Conservation (phyloP, 2,797 vertebrate species). For the Pseudochaenichthys georgianus region DNA sequence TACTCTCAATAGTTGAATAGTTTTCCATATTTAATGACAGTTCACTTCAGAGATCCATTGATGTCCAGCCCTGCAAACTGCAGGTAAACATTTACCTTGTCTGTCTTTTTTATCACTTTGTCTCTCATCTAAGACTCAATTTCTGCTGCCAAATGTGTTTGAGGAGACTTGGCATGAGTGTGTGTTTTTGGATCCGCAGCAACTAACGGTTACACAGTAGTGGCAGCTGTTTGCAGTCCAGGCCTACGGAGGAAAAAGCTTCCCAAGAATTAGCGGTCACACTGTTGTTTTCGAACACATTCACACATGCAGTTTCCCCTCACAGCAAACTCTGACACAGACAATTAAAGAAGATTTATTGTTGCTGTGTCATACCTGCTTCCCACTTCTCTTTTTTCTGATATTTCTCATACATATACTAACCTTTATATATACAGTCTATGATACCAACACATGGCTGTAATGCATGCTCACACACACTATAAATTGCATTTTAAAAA, state of each 20-base stretch:
- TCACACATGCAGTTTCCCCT: constrained; percentile 5
- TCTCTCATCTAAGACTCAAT: constrained; percentile 33
- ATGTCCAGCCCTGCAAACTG: neutral
- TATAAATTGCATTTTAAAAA: constrained; percentile 61
- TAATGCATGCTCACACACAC: constrained; percentile 13
- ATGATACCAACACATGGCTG: neutral
- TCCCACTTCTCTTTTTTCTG: constrained; percentile 12
- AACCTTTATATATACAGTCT: no score
- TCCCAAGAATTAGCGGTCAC: constrained; percentile 53
- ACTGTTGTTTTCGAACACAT: constrained; percentile 12
- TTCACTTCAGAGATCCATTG: neutral
- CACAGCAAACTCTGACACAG: constrained; percentile 22
- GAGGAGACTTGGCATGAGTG: constrained; percentile 44
- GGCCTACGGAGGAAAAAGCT: constrained; percentile 39
- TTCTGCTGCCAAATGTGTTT: constrained; percentile 41
- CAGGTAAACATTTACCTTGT: constrained; percentile 16
- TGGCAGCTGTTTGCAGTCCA: constrained; percentile 64
- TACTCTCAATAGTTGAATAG: neutral
- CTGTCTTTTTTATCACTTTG: constrained; percentile 32
- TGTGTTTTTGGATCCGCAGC: constrained; percentile 35
- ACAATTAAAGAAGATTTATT: constrained; percentile 54
- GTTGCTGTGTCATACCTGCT: constrained; percentile 31
- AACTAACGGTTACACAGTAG: constrained; percentile 33
- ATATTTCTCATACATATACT: constrained; percentile 11
- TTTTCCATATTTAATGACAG: neutral